Conservation (phyloP, 2,888 invertebrate species). For the Emmelina monodactyla region DNA sequence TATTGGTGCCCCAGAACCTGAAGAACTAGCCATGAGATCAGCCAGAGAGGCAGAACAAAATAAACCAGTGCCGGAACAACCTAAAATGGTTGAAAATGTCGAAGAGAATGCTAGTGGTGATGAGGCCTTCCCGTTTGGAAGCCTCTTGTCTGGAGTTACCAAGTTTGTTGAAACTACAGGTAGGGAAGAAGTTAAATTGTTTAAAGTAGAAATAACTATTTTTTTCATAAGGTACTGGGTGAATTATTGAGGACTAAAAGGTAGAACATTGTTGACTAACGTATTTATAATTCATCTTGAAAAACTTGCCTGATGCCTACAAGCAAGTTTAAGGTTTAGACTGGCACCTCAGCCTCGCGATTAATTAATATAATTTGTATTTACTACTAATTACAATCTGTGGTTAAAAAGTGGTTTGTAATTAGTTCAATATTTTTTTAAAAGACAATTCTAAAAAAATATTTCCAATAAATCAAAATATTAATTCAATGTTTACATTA, state of each 20-base stretch:
- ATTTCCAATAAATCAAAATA: too few species aligned
- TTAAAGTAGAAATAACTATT: not conserved
- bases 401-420: too few species aligned
- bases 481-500: too few species aligned
- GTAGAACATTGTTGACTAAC: too few species aligned
- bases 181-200: constrained; percentile 19
- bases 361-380: not conserved
- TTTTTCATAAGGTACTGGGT: too few species aligned
- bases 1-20: constrained; percentile 85
- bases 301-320: too few species aligned
- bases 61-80: constrained; percentile 8
- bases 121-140: constrained; percentile 66
- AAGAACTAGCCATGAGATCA: constrained; percentile 71
- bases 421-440: too few species aligned
- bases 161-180: constrained; percentile 75
- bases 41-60: constrained; percentile 10
- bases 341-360: not conserved
- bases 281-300: too few species aligned
- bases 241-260: too few species aligned
- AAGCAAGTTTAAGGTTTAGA: not conserved
- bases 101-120: constrained; percentile 21
- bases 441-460: too few species aligned
- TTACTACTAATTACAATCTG: too few species aligned
- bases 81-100: constrained; percentile 9
- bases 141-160: constrained; percentile 72